phyloP scores from a whole-genome alignment of 2,113 vertebrate genomes.

The Sturnira hondurensis region DNA sequence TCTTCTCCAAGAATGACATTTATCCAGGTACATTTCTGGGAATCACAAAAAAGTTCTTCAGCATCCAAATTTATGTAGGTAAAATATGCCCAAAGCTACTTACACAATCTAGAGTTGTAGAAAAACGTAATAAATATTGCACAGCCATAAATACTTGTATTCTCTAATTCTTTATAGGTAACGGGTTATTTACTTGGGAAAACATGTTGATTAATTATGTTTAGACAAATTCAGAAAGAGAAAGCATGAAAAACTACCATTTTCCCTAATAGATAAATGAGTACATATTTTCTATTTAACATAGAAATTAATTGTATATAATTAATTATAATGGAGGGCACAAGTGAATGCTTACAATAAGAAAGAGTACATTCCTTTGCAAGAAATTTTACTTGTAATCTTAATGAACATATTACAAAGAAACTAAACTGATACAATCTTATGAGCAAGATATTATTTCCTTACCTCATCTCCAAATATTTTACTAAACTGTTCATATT shows the following conservation, averaged over 20 bases:
- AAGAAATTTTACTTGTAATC: background rate
- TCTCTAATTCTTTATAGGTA: background rate
- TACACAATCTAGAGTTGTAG: background rate
- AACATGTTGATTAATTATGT: background rate
- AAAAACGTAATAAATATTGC: background rate
- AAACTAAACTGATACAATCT: background rate
- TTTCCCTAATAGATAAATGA: background rate
- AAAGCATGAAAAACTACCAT: background rate
- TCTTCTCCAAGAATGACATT: background rate
- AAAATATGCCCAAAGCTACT: background rate
- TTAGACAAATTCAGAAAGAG: background rate
- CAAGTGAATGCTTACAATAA: background rate
- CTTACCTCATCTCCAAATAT: background rate
- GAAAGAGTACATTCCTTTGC: background rate
- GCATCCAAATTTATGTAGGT: background rate
- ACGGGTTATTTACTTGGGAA: background rate
- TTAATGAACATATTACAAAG: background rate
- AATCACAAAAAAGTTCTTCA: background rate
- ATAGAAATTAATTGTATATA: background rate
- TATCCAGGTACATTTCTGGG: background rate
- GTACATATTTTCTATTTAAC: background rate
- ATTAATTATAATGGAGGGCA: background rate
- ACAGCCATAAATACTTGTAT: background rate
- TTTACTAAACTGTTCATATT: background rate
- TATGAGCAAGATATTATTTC: background rate